Evolutionary conservation across 30 jellyfish, hydroid and myxozoan genomes (phyloP), one percentile per base, ranked within the genome.

Genomic region (Cassiopea xamachana): DNA sequence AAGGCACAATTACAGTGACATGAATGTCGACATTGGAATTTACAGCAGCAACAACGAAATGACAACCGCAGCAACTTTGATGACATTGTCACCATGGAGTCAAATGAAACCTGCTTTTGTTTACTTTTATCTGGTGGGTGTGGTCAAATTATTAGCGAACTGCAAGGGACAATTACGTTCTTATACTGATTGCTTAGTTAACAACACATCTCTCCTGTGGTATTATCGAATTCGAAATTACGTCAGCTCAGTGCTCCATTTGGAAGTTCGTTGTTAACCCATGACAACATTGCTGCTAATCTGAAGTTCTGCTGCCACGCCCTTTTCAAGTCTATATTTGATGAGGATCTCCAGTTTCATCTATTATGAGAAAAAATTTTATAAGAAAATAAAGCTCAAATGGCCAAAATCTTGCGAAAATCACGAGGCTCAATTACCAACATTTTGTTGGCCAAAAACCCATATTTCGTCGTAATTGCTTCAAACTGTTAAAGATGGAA

Each of bases 1-100:
- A 55, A 55, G 12, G 64, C 7, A 55, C 64, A 55, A 10, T 3
- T 6, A 3, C 10, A 55, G 7, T 10, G 64, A 55, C 64, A 55
- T 55, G 7, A 3, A 55, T 55, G 7, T 55, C 64, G 10, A 55
- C 64, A 55, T 10, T 3, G 64, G 55, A 71, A 71, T 71, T 6
- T n/a, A 19, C 80, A 71, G 27, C 80, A 71, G 39, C 87, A 50
- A 14, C 87, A 49, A 78, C 87, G 18, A 10, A 15, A 48, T 14
- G 9, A 50, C 75, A 47, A 27, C 87, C 15, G 87, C 87, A 78
- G 50, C 87, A 47, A 78, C 85, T 75, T 8, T 78, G 70, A 78
- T 49, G 75, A 39, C 48, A 60, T 44, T 78, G 15, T 71, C 60
- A 60, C 75, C 87, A 78, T 48, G 75, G 87, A 59, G 50, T 45